These are phyloP conservation scores for Tromatobia lineatoria DNA, from an alignment of 2,888 invertebrate genomes.

Conservation along the genomic window DNA sequence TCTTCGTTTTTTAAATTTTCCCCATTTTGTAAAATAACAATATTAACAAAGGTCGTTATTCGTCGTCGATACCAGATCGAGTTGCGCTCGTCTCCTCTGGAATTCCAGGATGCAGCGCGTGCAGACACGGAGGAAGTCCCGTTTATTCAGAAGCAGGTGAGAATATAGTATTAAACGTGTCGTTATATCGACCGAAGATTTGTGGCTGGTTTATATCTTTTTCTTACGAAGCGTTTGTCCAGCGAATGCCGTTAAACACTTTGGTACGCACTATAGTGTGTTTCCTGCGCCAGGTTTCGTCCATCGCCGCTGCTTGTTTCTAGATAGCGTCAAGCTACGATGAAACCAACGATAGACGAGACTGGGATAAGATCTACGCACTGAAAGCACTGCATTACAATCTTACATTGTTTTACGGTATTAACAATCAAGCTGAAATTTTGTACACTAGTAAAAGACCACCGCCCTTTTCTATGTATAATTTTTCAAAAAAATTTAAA, in stretches of 20 bases:
- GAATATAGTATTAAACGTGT: constrained; percentile 41
- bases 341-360: constrained; percentile 22
- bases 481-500: too few species aligned
- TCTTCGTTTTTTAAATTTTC: not conserved
- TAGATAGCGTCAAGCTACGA: constrained; percentile 45
- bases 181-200: not conserved
- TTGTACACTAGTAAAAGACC: too few species aligned
- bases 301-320: constrained; percentile 4
- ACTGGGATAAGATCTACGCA: constrained; percentile 24
- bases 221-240: not conserved
- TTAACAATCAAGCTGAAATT: too few species aligned
- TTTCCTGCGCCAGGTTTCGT: constrained; percentile 46
- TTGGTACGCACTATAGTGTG: constrained; percentile 47
- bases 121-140: constrained; percentile 81
- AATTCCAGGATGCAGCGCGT: constrained; percentile 82
- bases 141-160: constrained; percentile 81
- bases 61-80: constrained; percentile 86
- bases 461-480: too few species aligned
- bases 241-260: constrained; percentile 53
- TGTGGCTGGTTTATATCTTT: not conserved
- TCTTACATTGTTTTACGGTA: not conserved
- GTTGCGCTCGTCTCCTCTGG: constrained; percentile 88
- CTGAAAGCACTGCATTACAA: too few species aligned
- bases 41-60: constrained; percentile 22
- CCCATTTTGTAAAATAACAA: constrained; percentile 4